These are phyloP conservation scores for Diachasma alloeum DNA, from an alignment of 1,140 invertebrate genomes.

Conservation along the genomic window DNA sequence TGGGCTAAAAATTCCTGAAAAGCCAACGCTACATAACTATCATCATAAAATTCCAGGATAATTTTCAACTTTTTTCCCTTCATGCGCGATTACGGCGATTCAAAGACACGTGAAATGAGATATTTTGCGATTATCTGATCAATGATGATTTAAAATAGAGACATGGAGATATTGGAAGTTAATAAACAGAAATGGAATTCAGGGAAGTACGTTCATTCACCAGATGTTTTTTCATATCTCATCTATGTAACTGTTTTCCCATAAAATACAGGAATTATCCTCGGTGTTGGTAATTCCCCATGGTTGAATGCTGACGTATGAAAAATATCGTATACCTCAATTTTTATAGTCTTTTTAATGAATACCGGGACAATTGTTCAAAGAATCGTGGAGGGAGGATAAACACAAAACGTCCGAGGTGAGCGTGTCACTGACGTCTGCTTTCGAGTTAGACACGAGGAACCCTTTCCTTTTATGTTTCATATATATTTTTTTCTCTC, in stretches of 20 bases:
- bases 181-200: not conserved
- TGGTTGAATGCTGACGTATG: not conserved
- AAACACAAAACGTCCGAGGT: not conserved
- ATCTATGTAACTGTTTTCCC: not conserved
- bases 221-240: not conserved
- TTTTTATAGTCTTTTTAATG: slow-evolving; percentile 1
- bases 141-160: no score
- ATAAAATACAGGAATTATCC: slow-evolving; percentile 10
- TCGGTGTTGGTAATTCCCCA: not conserved
- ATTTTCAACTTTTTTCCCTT: no score
- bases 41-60: no score
- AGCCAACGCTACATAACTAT: no score
- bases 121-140: no score
- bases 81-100: no score
- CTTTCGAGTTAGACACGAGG: slow-evolving; percentile 3
- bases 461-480: slow-evolving; percentile 10
- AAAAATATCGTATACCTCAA: slow-evolving; percentile 3
- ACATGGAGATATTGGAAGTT: no score
- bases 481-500: not conserved
- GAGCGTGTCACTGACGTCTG: slow-evolving; percentile 10
- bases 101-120: no score
- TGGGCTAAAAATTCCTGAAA: no score
- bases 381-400: slow-evolving; percentile 8
- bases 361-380: not conserved
- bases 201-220: not conserved